Conservation (phyloP, 2,113 vertebrate species). For the Condylura cristata region DNA sequence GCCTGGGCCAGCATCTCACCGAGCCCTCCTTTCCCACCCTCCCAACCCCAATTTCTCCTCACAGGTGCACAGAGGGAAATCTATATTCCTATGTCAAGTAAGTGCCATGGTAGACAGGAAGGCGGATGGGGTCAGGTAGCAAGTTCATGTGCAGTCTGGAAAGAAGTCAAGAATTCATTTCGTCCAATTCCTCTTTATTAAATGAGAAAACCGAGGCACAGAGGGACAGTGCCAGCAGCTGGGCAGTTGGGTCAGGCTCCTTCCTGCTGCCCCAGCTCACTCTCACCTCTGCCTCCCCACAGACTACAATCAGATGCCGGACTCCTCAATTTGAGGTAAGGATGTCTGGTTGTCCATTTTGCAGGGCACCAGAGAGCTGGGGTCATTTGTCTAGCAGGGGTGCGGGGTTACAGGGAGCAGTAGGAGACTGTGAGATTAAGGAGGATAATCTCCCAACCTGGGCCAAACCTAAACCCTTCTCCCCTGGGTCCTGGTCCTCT, state of each 20-base stretch:
- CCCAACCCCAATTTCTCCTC: neutral
- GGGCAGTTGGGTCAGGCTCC: neutral
- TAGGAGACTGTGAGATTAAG: neutral
- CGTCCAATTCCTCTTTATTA: neutral
- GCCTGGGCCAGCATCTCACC: neutral
- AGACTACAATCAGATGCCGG: neutral
- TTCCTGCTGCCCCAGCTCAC: neutral
- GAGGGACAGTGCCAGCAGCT: neutral
- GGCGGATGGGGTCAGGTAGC: neutral
- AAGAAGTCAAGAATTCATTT: neutral
- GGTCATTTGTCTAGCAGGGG: too few relatives aligned
- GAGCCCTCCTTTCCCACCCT: neutral
- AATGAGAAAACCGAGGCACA: neutral
- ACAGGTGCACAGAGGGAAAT: neutral
- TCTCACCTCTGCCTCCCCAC: neutral
- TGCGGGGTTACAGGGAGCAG: neutral
- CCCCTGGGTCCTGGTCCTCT: neutral
- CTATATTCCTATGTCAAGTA: neutral
- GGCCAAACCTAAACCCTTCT: neutral
- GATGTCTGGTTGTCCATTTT: neutral
- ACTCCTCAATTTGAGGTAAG: neutral
- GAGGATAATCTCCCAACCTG: neutral
- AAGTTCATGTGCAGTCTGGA: neutral
- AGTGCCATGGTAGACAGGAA: neutral
- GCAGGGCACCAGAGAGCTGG: neutral